Base-by-base conservation (phyloP, 2,797 vertebrate genomes). In the Coccyzus lansbergi region DNA sequence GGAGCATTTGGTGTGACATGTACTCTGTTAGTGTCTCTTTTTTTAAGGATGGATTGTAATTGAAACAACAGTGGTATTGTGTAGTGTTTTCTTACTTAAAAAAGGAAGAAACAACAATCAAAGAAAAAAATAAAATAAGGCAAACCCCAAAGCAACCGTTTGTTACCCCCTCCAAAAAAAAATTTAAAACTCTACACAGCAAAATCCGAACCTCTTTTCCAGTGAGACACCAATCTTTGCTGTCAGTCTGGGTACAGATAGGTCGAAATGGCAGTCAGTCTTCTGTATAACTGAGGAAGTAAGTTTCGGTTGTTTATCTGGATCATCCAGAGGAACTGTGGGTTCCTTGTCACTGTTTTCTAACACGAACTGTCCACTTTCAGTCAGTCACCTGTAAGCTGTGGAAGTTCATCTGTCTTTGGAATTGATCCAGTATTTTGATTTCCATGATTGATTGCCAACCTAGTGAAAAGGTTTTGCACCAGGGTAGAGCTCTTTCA, bases 401-500 rank as follows among this genome's bases (percentile, higher is more conserved):
- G 11, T 96, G 80, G 36, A 85, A 95, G 64, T 87, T 90, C 60
- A 83, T 29, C 63, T 93, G 25, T 86, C 28, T 93, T 95, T 97
- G 95, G 92, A 96, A 93, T 33, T 3, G 29, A 48, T 94, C 77
- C 65, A 89, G 18, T 34, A 44, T 94, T 96, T 89, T 85, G 20
- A 79, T 74, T 92, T 92, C 52, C 52, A 97, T 96, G 92, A 86
- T 94, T 34, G 34, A 79, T 82, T 97, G 88, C 89, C 79, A 97
- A 97, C 96, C 88, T 82, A 91, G 52, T 88, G 91, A 76, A 93
- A 93, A 95, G 48, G 81, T 75, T 96, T 97, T 97, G 89, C 89
- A 80, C 81, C 95, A 63, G 91, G 17, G 95, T 97, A 96, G 92
- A 97, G 96, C 97, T 98, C 95, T 94, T 98, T 95, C 91, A 63